Evolutionary conservation across 2,113 vertebrate genomes (phyloP), one percentile per base, ranked within the genome.

Genomic region (Galeopterus variegatus): DNA sequence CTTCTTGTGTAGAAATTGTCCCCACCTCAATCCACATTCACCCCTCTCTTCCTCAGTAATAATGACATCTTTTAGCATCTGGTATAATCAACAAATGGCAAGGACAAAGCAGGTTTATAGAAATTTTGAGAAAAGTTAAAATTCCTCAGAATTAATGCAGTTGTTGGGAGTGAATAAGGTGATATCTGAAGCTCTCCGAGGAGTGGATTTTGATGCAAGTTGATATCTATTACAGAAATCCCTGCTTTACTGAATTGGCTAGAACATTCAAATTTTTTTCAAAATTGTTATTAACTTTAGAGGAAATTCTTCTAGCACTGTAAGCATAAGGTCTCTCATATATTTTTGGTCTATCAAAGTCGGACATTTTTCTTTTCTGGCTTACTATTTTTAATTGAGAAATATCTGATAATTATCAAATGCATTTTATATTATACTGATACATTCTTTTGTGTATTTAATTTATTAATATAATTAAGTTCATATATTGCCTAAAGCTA

Each of bases 251-350:
- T 82, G 5, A 75, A 67, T 60, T 73, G 13, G 54, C 1, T 80
- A n/a, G n/a, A 31, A 56, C 9, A 31, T 24, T 48, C 24, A 88
- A 23, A 65, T 36, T 33, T 58, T 80, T 88, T 36, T 28, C 28
- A 82, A 70, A 96, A 82, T 65, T 60, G 18, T 58, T 82, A 80
- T 79, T 80, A 54, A 90, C 12, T 84, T 94, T 77, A 88, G 11
- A 65, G 28, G 26, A 96, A 85, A 76, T 31, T 24, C 13, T 60
- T 41, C 11, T n/a, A 69, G 64, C 28, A 64, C 41, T 79, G 28
- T n/a, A 94, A 94, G 54, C 11, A 6, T 19, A 60, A 80, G 77
- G 23, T 21, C 64, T 92, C 80, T 67, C 28, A 75, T 54, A 7
- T 93, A 67, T 50, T 93, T 64, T 24, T 33, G 1, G 9, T 33